Conservation (phyloP, 2,113 vertebrate species). For the Piliocolobus tephrosceles region DNA sequence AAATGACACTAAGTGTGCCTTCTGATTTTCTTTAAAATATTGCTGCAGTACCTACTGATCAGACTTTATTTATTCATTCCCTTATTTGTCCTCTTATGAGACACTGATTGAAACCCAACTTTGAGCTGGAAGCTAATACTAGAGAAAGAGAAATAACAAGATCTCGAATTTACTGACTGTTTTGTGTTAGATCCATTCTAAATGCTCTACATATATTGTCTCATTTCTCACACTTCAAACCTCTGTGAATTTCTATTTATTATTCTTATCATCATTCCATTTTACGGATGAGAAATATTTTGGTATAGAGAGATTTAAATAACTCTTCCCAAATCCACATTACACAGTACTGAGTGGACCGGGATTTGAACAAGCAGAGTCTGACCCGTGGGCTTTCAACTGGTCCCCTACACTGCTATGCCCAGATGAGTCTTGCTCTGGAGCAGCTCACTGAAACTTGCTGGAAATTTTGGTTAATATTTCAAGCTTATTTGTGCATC, state of each 20-base stretch:
- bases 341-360: rapidly evolving
- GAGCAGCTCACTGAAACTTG: background rate
- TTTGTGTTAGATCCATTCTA: background rate
- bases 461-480: background rate
- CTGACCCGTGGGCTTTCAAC: background rate
- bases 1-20: no score
- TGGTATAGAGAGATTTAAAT: background rate
- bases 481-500: background rate
- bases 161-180: background rate
- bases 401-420: background rate
- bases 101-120: background rate
- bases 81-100: background rate
- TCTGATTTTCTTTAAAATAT: background rate
- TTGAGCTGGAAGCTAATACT: background rate
- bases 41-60: background rate
- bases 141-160: background rate
- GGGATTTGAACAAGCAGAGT: background rate
- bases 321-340: background rate
- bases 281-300: background rate
- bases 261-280: background rate
- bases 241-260: background rate
- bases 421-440: background rate
- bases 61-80: background rate
- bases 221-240: background rate
- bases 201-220: background rate